Base-by-base conservation (phyloP, 2,113 vertebrate species). In the Nothobranchius furzeri region DNA sequence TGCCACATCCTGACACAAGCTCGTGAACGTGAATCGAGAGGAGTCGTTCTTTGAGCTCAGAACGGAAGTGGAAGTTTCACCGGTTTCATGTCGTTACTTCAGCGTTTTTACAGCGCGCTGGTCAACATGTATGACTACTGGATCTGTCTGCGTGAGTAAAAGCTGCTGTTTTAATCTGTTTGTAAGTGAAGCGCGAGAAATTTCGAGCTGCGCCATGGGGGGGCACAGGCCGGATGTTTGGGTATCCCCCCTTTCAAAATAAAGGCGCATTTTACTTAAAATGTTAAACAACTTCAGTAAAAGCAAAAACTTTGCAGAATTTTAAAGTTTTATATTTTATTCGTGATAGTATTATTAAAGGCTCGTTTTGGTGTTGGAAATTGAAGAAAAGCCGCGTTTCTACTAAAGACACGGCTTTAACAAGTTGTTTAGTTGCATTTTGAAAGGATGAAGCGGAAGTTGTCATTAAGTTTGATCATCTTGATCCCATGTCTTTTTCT, bases 141-240 rank as follows among this genome's bases (percentile, higher is more conserved):
- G 87, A 85, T 88, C n/a, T 81, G 86, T 12, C 65, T 91, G 6
- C 58, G 92, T 93, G 83, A 93, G 92, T 93, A 89, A 5, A 69
- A 62, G 54, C 59, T 43, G 52, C 75, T 25, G 67, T 64, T 70
- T 63, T 60, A 43, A 50, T 59, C 52, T 60, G 73, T 68, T 75
- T 70, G 43, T 12, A 30, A 40, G 55, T 6, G 54, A 46, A 57
- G 43, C 48, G 25, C 45, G 20, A 46, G 43, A 10, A 36, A 45
- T 2, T 42, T 30, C 37, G 20, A 72, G 54, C 69, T 60, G 76
- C 53, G 20, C 13, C 56, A n/a, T n/a, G 2, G 0, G 2, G 0
- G 45, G 7, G 0, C 12, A 3, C 2, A 7, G 10, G 12, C 70
- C 20, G 78, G 83, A 85, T 72, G 20, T 7, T 1, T 17, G 48